phyloP scores from a whole-genome alignment of 2,797 vertebrate genomes.

The Phoxinus dragarum region DNA sequence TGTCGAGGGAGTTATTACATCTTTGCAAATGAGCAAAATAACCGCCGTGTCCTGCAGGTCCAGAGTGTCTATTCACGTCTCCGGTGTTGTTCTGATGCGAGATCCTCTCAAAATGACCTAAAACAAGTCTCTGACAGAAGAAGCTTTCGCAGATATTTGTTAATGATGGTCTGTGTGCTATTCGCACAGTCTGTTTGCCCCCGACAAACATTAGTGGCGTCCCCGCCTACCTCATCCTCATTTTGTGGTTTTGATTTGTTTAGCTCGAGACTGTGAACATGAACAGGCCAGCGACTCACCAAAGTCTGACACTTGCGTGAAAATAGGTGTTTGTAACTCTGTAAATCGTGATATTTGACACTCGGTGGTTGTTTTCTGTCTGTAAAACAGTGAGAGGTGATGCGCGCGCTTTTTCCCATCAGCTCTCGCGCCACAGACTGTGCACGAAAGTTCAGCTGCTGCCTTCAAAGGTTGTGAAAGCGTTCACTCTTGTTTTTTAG shows the following conservation, averaged over 20 bases:
- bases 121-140: neutral
- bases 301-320: neutral
- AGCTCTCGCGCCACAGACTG: conserved; percentile 8
- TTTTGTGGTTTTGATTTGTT: conserved; percentile 40
- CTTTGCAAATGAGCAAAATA: conserved; percentile 40
- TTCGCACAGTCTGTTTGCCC: neutral
- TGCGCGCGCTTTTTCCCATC: conserved; percentile 45
- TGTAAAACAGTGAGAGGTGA: neutral
- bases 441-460: conserved; percentile 25
- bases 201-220: conserved; percentile 47
- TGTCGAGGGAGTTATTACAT: conserved; percentile 42
- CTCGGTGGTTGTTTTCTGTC: neutral
- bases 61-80: conserved; percentile 50
- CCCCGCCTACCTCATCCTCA: conserved; percentile 60
- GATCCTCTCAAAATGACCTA: conserved; percentile 20
- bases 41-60: conserved; percentile 47
- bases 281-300: neutral
- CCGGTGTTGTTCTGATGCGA: neutral
- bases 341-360: neutral
- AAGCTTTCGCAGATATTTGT: conserved; percentile 4
- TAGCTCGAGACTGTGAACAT: neutral
- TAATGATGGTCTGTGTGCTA: conserved; percentile 3
- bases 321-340: no score
- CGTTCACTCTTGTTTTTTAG: neutral
- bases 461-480: neutral